Evolutionary conservation across 1,140 invertebrate species (phyloP).

Genomic region (Bombus huntii): DNA sequence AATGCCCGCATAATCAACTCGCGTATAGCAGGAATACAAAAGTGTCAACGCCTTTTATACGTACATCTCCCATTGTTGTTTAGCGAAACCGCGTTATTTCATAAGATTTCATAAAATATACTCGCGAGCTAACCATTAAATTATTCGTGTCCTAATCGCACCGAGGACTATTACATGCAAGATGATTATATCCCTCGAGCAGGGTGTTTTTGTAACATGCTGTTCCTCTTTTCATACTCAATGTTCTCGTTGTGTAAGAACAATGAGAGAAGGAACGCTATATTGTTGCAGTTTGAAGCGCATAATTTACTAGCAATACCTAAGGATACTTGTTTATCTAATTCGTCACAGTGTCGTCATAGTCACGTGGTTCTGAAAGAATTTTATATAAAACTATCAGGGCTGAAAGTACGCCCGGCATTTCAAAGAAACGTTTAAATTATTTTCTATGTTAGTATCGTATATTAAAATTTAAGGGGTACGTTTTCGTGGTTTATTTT

Average conservation of each 20-base stretch:
- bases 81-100: conserved; percentile 49
- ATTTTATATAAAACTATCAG: neutral
- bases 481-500: neutral
- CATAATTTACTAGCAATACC: conserved; percentile 6
- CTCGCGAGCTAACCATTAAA: conserved; percentile 6
- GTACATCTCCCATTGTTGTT: conserved; percentile 14
- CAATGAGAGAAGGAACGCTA: too few relatives aligned
- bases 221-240: neutral
- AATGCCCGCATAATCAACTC: conserved; percentile 69
- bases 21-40: conserved; percentile 44
- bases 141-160: conserved; percentile 32
- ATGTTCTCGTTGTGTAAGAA: conserved; percentile 8
- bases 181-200: conserved; percentile 12
- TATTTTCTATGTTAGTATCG: neutral
- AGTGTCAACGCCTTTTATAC: conserved; percentile 68
- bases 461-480: neutral
- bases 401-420: neutral
- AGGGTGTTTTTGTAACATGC: conserved; percentile 7
- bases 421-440: neutral
- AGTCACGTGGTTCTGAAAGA: neutral
- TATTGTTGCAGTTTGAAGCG: neutral
- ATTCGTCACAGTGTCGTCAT: neutral
- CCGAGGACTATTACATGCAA: conserved; percentile 18
- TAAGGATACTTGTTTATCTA: neutral
- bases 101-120: conserved; percentile 27